phyloP scores from a whole-genome alignment of 1,140 invertebrate species.

The Trissolcus basalis region DNA sequence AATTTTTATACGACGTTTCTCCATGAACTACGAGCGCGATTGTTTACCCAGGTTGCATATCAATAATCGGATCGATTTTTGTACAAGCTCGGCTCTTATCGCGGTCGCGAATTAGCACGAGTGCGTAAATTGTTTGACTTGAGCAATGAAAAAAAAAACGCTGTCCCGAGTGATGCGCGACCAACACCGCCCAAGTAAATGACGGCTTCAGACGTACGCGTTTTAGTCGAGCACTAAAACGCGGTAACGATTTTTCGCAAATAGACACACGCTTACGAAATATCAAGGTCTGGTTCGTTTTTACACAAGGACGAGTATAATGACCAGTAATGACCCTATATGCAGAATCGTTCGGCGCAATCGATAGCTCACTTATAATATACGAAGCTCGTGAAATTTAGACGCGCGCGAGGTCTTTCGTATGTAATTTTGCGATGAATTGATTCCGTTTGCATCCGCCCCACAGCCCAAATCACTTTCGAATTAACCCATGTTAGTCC shows the following conservation, averaged over 20 bases:
- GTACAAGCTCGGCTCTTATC: neutral
- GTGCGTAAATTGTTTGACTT: conserved; percentile 25
- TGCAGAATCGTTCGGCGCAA: conserved; percentile 49
- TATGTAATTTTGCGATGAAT: conserved; percentile 3
- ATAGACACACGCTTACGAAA: conserved; percentile 53
- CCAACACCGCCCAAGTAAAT: neutral
- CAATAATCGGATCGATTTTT: too few relatives aligned
- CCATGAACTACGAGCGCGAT: too few relatives aligned
- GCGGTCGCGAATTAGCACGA: conserved; percentile 15
- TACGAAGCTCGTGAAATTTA: conserved; percentile 35
- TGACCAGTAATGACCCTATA: conserved; percentile 57
- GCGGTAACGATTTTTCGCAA: conserved; percentile 54
- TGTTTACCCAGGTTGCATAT: too few relatives aligned
- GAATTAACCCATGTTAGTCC: neutral
- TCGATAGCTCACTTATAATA: conserved; percentile 42
- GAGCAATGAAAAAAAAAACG: neutral
- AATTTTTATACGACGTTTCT: too few relatives aligned
- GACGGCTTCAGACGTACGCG: conserved; percentile 1
- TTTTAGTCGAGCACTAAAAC: conserved; percentile 16
- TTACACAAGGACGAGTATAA: conserved; percentile 55
- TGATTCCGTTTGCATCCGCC: neutral
- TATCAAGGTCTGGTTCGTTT: conserved; percentile 56
- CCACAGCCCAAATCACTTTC: neutral
- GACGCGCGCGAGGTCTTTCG: conserved; percentile 27
- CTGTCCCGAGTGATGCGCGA: neutral